Base-by-base conservation (phyloP, 2,888 invertebrate species). In the Drosophila monieri region DNA sequence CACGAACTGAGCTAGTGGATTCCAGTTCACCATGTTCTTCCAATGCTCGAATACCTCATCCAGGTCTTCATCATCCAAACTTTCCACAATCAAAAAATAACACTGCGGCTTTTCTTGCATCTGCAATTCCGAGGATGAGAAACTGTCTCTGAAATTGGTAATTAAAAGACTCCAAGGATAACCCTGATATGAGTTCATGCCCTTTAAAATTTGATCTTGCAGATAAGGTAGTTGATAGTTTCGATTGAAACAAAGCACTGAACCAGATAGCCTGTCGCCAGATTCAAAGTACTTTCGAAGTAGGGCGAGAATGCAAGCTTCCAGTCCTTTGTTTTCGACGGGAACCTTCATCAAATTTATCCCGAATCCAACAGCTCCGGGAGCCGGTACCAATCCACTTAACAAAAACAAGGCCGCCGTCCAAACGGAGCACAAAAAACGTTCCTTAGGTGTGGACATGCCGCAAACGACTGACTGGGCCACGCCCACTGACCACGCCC, bases 1-100 rank as follows among this genome's bases (percentile, higher is more conserved):
- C 0, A 92, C 85, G 54, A 91, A 90, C 57, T 91, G 91, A 0
- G 91, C 91, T 55, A 91, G 32, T 0, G 91, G 89, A 79, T 91
- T 91, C 91, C 91, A 91, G 69, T 91, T 91, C 0, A 85, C 18
- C 67, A 85, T 79, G 0, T 57, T 61, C 60, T 86, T 89, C 89
- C 90, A 91, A 47, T 87, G 74, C 6, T 77, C 79, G 6, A 91
- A 84, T 5, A 88, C 76, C 15, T 88, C 88, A 21, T 88, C 80
- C 27, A 91, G 64, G 58, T 91, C 90, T 3, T 85, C 89, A n/a
- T 89, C 85, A 2, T 88, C 87, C 9, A 90, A 58, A 55, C 78
- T 85, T 4, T 88, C 84, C 8, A 91, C 70, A 4, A 91, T 74
- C 1, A 90, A 64, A 15, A 92, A 89, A 69, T 92, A 92, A 55